These are phyloP conservation scores for Halcyon leucocephala DNA, from an alignment of 2,797 vertebrate species.

Conservation along the genomic window DNA sequence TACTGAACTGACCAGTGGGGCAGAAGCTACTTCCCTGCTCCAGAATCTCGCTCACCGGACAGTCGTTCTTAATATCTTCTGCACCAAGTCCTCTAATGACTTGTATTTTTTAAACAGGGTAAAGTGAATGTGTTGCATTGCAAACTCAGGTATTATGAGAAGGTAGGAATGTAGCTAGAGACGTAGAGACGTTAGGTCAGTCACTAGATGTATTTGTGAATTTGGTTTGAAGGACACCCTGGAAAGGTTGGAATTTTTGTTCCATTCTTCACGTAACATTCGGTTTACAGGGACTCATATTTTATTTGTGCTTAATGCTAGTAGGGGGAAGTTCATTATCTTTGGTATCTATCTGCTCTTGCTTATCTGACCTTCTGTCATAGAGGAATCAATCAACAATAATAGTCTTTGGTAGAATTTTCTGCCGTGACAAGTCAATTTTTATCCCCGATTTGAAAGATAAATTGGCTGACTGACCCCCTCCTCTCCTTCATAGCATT, in stretches of 20 bases:
- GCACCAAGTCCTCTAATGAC: slow-evolving; percentile 85
- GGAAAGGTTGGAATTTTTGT: slow-evolving; percentile 72
- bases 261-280: slow-evolving; percentile 70
- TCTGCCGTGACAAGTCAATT: slow-evolving; percentile 71
- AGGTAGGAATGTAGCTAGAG: slow-evolving; percentile 86
- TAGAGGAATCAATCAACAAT: slow-evolving; percentile 64
- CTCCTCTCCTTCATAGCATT: slow-evolving; percentile 27
- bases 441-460: slow-evolving; percentile 65
- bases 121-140: slow-evolving; percentile 93
- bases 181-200: slow-evolving; percentile 87
- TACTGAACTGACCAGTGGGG: slow-evolving; percentile 55
- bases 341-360: slow-evolving; percentile 61
- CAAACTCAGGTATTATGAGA: slow-evolving; percentile 89
- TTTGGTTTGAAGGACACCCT: slow-evolving; percentile 84
- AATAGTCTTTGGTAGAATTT: slow-evolving; percentile 72
- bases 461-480: slow-evolving; percentile 47
- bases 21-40: slow-evolving; percentile 35
- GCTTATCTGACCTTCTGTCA: slow-evolving; percentile 70
- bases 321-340: slow-evolving; percentile 71
- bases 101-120: slow-evolving; percentile 95
- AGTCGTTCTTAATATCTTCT: slow-evolving; percentile 74
- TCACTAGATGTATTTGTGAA: slow-evolving; percentile 82
- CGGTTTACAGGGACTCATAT: slow-evolving; percentile 74
- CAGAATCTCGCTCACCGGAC: slow-evolving; percentile 52
- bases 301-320: slow-evolving; percentile 75